Evolutionary conservation across 2,113 vertebrate species (phyloP).

Genomic region (human): GRCh38 chr4:42454501-42455000

Average conservation of each 20-base stretch:
- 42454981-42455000: conserved; percentile 66
- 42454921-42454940: conserved; percentile 74
- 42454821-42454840: conserved; percentile 31
- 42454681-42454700: background rate
- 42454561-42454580: background rate
- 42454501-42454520: background rate
- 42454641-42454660: background rate
- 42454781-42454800: background rate
- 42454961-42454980: conserved; percentile 83
- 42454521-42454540: background rate
- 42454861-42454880: conserved; percentile 53
- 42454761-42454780: background rate
- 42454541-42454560: background rate
- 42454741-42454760: background rate
- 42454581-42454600: background rate
- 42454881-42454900: conserved; percentile 30
- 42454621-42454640: background rate
- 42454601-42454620: background rate
- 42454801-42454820: background rate
- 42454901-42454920: conserved; percentile 77
- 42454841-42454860: conserved; percentile 39
- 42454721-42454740: background rate
- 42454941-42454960: conserved; percentile 79
- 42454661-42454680: background rate
- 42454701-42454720: background rate